A percentile compares a stretch with the other conserved stretches of the same genome.
These are phyloP conservation scores for Oligia fasciuncula DNA, from an alignment of 2,888 invertebrate genomes.

Conservation along the genomic window DNA sequence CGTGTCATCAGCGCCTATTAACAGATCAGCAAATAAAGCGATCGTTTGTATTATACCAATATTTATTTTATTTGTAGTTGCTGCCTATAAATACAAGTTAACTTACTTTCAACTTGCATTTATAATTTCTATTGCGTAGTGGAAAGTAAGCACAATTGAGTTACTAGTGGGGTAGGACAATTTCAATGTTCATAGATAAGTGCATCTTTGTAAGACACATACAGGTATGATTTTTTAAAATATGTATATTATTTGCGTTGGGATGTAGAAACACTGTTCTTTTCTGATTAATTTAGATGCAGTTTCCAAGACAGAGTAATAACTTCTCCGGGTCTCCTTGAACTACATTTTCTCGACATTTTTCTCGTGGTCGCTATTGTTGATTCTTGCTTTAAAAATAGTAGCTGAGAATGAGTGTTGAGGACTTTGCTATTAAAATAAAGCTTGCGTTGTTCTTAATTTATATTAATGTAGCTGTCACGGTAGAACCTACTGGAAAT, in stretches of 20 bases:
- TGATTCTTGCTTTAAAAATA: background rate
- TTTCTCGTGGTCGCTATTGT: background rate
- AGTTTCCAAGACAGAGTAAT: background rate
- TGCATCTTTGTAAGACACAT: background rate
- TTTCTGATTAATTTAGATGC: background rate
- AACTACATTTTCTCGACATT: background rate
- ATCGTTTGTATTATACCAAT: constrained; percentile 10
- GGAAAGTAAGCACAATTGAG: background rate
- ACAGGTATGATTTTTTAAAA: constrained; percentile 2
- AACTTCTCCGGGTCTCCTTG: background rate
- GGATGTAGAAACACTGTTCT: background rate
- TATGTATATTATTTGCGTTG: too few relatives aligned
- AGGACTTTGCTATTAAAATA: background rate
- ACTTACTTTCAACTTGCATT: background rate
- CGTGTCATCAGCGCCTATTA: background rate
- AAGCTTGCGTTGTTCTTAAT: background rate
- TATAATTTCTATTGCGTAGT: background rate
- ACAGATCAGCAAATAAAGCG: constrained; percentile 9
- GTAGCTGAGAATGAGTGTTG: background rate
- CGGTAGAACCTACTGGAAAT: background rate
- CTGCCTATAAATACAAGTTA: constrained; percentile 9
- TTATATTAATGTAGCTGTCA: background rate
- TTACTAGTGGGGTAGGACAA: background rate
- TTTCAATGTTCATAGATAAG: background rate
- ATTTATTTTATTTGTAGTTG: constrained; percentile 7